These are phyloP conservation scores for Bombylius discolor DNA, from an alignment of 2,888 invertebrate genomes.

Conservation along the genomic window DNA sequence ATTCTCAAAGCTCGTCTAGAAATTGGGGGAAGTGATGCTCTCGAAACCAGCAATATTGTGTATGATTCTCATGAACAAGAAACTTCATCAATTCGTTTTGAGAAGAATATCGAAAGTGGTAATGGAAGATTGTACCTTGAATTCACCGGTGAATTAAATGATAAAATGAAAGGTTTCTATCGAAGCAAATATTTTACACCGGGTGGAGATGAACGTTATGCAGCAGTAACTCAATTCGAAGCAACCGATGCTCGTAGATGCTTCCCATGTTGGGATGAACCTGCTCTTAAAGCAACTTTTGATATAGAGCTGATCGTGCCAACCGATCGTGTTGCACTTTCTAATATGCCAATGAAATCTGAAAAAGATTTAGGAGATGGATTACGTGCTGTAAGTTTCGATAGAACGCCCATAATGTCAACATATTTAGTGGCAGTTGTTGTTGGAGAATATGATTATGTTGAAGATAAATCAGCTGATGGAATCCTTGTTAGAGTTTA, in stretches of 20 bases:
- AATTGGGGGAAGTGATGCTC: slow-evolving; percentile 35
- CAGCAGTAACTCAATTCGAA: slow-evolving; percentile 87
- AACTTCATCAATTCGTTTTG: slow-evolving; percentile 53
- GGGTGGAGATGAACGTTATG: slow-evolving; percentile 63
- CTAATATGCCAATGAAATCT: slow-evolving; percentile 72
- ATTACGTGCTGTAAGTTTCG: slow-evolving; percentile 50
- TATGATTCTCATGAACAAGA: slow-evolving; percentile 44
- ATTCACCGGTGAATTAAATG: slow-evolving; percentile 78
- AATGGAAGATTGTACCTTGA: slow-evolving; percentile 47
- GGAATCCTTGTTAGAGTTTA: slow-evolving; percentile 72
- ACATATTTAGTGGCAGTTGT: slow-evolving; percentile 90
- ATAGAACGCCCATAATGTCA: slow-evolving; percentile 84
- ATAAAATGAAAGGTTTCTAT: slow-evolving; percentile 92
- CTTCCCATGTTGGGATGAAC: slow-evolving; percentile 98
- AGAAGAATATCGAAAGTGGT: slow-evolving; percentile 44
- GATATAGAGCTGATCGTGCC: slow-evolving; percentile 77
- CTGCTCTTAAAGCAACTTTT: slow-evolving; percentile 89
- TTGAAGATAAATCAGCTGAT: slow-evolving; percentile 71
- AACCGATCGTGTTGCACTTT: slow-evolving; percentile 69
- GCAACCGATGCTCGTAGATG: slow-evolving; percentile 81
- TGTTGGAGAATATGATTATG: slow-evolving; percentile 88
- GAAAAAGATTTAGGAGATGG: slow-evolving; percentile 37
- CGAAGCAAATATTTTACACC: slow-evolving; percentile 71
- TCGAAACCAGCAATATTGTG: slow-evolving; percentile 23
- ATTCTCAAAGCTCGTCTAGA: slow-evolving; percentile 48